phyloP scores from a whole-genome alignment of 2,797 vertebrate genomes.

The Scyliorhinus canicula region DNA sequence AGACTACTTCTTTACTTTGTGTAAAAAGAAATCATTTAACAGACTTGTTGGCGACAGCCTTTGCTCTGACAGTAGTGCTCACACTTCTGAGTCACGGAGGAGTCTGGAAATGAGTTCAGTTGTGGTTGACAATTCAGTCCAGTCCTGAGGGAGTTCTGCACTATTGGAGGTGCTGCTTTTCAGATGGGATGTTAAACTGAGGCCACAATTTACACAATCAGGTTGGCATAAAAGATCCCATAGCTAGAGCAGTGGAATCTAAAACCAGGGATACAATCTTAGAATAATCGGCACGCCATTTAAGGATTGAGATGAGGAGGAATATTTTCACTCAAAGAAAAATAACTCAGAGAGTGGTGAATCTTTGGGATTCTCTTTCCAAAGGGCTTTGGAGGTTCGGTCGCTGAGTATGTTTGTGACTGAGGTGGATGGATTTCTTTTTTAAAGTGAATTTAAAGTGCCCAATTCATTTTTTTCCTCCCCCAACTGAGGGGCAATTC shows the following conservation, averaged over 20 bases:
- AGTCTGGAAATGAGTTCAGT: background rate
- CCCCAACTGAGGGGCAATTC: too few species aligned
- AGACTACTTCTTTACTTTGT: background rate
- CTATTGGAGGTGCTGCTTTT: background rate
- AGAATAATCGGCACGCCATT: background rate
- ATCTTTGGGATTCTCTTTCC: too few species aligned
- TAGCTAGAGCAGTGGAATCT: background rate
- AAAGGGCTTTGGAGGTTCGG: too few species aligned
- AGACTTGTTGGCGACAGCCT: background rate
- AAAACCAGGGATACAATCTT: background rate
- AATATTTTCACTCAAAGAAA: too few species aligned
- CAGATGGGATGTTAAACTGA: background rate
- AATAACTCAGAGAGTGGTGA: too few species aligned
- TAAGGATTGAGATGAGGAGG: too few species aligned
- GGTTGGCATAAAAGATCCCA: background rate
- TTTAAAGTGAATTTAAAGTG: too few species aligned
- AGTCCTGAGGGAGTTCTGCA: background rate
- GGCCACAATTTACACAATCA: background rate
- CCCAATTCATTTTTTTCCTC: too few species aligned
- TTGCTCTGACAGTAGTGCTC: background rate
- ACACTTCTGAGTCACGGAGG: background rate
- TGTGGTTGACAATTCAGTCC: too few species aligned
- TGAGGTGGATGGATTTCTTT: too few species aligned
- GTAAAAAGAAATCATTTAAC: background rate
- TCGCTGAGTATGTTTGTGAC: too few species aligned